Evolutionary conservation across 2,888 invertebrate species (phyloP).

Genomic region (Sinelater perroti): DNA sequence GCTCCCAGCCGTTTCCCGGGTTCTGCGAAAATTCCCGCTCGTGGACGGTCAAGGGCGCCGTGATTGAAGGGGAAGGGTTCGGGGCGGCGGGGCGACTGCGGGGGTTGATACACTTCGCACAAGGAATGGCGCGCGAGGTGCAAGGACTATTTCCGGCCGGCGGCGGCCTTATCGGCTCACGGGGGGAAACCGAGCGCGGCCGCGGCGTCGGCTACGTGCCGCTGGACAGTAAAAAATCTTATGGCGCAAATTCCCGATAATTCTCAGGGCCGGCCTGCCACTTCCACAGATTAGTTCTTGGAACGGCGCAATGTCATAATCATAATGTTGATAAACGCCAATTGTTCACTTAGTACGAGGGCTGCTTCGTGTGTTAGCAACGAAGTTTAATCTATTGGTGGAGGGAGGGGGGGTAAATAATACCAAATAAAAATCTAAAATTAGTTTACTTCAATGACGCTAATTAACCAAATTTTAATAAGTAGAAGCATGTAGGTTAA

Average conservation of each 20-base stretch:
- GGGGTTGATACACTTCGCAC: conserved; percentile 13
- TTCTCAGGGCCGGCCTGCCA: conserved; percentile 32
- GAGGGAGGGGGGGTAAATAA: too few species aligned
- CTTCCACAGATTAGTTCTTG: conserved; percentile 19
- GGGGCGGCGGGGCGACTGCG: conserved; percentile 6
- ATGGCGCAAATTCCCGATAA: conserved; percentile 32
- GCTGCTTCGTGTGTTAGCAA: too few species aligned
- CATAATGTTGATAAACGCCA: too few species aligned
- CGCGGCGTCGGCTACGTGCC: conserved; percentile 1
- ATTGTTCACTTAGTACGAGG: too few species aligned
- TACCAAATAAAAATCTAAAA: too few species aligned
- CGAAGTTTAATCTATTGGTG: too few species aligned
- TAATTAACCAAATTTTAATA: too few species aligned
- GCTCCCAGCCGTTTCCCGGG: conserved; percentile 30
- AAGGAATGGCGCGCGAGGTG: conserved; percentile 10
- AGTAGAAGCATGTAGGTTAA: too few species aligned
- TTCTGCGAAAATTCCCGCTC: conserved; percentile 38
- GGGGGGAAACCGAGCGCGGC: conserved; percentile 10
- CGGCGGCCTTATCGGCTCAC: background rate
- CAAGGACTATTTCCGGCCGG: conserved; percentile 2
- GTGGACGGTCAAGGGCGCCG: conserved; percentile 40
- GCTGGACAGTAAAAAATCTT: conserved; percentile 18
- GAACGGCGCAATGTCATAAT: conserved; percentile 27
- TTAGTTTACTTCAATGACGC: too few species aligned
- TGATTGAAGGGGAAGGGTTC: conserved; percentile 27